Conservation (phyloP, 2,888 invertebrate species). For the Eurytoma adleriae region DNA sequence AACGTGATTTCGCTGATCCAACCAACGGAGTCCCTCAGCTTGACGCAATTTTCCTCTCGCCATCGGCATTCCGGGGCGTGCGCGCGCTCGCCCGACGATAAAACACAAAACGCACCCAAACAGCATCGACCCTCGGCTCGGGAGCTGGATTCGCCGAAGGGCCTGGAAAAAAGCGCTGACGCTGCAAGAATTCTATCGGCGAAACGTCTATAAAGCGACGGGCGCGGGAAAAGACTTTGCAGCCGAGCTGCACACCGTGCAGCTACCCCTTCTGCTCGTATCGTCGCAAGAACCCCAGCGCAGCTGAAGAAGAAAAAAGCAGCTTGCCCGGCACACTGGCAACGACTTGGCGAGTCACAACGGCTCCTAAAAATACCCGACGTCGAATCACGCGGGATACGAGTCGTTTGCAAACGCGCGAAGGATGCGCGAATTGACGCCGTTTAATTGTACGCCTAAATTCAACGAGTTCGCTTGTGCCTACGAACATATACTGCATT, state of each 20-base stretch:
- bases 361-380: too few species aligned
- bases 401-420: too few species aligned
- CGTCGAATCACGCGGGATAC: too few species aligned
- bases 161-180: slow-evolving; percentile 39
- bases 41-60: slow-evolving; percentile 8
- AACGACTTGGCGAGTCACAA: too few species aligned
- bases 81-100: background rate
- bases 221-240: slow-evolving; percentile 34
- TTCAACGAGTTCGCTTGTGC: too few species aligned
- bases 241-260: background rate
- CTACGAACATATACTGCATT: too few species aligned
- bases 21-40: background rate
- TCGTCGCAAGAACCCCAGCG: too few species aligned
- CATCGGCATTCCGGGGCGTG: background rate
- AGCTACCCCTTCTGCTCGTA: background rate
- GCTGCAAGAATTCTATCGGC: slow-evolving; percentile 52
- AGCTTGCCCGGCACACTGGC: too few species aligned
- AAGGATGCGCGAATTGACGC: too few species aligned
- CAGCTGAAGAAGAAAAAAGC: too few species aligned
- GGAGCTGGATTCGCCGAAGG: background rate
- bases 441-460: too few species aligned
- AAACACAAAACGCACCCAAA: slow-evolving; percentile 25
- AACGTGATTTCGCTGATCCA: background rate
- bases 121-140: background rate
- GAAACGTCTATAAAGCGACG: slow-evolving; percentile 51